Base-by-base conservation (phyloP, 2,888 invertebrate genomes). In the Archips crataeganus region DNA sequence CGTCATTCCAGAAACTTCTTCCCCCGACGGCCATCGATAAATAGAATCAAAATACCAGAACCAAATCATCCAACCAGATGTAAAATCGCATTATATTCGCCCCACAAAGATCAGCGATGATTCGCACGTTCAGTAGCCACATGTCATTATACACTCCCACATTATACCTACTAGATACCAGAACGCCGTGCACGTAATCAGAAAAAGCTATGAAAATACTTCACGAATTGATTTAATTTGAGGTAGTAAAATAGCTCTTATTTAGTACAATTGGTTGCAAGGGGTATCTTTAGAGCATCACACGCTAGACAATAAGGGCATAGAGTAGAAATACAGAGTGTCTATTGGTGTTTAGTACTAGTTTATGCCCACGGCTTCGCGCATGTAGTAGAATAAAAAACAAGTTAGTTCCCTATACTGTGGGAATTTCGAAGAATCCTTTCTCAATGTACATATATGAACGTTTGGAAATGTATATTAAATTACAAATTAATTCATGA, bases 101-200 rank as follows among this genome's bases (percentile, higher is more conserved):
- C 63, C 73, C 68, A 60, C 61, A 51, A 60, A 70, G 60, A 70
- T 72, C 60, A 70, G 45, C 51, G 69, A 65, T 70, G 69, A 74
- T 72, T 68, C 69, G 54, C 67, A 54, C 74, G 70, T 70, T 70
- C 74, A 60, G 73, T 59, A 65, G 74, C 74, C 74, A 70, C 69
- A 74, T 74, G 74, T 54, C 74, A 70, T 74, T 74, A 66, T 49
- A 54, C 59, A 64, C 63, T 63, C 63, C 64, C 68, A 54, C 42
- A 23, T 57, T 10, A 23, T n/a, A 47, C 47, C 39, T 60, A 42
- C 15, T 65, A 61, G 45, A 9, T 47, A 47, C 64, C 51, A 74
- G 54, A 70, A 65, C 65, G 34, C 60, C 65, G 51, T 61, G 70
- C 60, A 23, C 13, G n/a, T 65, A 9, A 51, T 69, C 49, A 39